Base-by-base conservation (phyloP, 30 jellyfish, hydroid and myxozoan species). In the Morbakka virulenta region DNA sequence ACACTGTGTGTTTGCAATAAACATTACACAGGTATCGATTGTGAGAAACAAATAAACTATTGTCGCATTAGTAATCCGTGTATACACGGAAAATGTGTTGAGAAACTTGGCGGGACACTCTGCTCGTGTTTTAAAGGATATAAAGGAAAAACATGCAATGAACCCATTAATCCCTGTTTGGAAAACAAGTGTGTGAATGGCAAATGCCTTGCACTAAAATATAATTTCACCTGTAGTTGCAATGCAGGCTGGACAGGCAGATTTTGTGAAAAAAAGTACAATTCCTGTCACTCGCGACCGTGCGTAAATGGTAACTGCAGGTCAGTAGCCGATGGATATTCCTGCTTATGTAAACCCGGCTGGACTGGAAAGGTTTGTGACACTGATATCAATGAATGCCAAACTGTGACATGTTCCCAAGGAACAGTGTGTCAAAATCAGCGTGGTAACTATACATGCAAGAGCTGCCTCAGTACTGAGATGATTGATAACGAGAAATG, bases 61-160 rank as follows among this genome's bases (percentile, higher is more conserved):
- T 86, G 96, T 41, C 50, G 25, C 1, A 35, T 78, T 9, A 32
- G 34, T 1, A 35, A 29, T 67, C 86, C 94, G 1, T 82, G 94
- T 24, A 27, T n/a, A 20, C 62, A 71, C 32, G 94, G 94, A 0
- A 32, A 35, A 9, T 82, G 94, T 57, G 27, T 4, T 21, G 72
- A 63, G 85, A 64, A 50, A 32, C 24, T 29, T 3, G 52, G 72
- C 2, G 94, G 86, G 72, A 67, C 29, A n/a, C 22, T 14, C 6
- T 82, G 94, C 35, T 74, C 81, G 12, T 82, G 94, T 50, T 52
- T 34, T 28, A 69, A 71, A 23, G 95, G 95, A 14, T 85, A 61
- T 62, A 67, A 77, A 26, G 95, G 95, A 4, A 67, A 25, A 27
- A 26, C 49, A 27, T 85, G 95, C 64, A 74, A 33, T 4, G 83